Percentiles rank a stretch among this genome's conserved stretches.
phyloP scores from a whole-genome alignment of 2,888 invertebrate species.

The Andricus curvator region DNA sequence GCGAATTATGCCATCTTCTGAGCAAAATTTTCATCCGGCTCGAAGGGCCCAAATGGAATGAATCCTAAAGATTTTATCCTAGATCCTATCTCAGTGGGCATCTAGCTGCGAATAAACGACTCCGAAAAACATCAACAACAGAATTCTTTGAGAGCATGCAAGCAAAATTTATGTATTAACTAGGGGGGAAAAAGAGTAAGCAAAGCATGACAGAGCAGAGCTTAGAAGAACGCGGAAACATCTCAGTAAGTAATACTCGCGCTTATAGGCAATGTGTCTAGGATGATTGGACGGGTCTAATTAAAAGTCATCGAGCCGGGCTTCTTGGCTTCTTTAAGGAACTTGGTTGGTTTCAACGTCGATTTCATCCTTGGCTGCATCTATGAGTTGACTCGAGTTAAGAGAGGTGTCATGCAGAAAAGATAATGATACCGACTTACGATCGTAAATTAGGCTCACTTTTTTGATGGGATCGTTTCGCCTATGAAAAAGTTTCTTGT shows the following conservation, averaged over 20 bases:
- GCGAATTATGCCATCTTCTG: too few relatives aligned
- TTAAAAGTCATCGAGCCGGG: conserved; percentile 54
- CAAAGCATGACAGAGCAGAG: conserved; percentile 24
- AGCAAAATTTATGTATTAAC: neutral
- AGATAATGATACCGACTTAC: conserved; percentile 56
- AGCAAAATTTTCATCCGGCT: too few relatives aligned
- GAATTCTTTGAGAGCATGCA: neutral
- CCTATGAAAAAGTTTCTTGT: conserved; percentile 49
- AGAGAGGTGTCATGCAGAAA: conserved; percentile 55
- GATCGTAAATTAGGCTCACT: conserved; percentile 62
- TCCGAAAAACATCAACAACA: neutral
- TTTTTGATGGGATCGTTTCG: conserved; percentile 51
- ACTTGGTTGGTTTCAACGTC: neutral
- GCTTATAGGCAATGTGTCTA: neutral
- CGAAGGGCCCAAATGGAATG: too few relatives aligned
- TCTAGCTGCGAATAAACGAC: too few relatives aligned
- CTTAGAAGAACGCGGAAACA: conserved; percentile 60
- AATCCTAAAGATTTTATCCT: too few relatives aligned
- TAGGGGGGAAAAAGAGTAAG: conserved; percentile 48
- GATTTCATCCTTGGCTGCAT: conserved; percentile 35
- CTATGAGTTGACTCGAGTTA: conserved; percentile 40
- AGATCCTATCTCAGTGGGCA: too few relatives aligned
- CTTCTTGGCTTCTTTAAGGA: conserved; percentile 41
- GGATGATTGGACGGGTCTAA: conserved; percentile 60
- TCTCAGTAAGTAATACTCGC: conserved; percentile 21